Conservation (phyloP, 2,888 invertebrate species). For the Ormyrus thymus region DNA sequence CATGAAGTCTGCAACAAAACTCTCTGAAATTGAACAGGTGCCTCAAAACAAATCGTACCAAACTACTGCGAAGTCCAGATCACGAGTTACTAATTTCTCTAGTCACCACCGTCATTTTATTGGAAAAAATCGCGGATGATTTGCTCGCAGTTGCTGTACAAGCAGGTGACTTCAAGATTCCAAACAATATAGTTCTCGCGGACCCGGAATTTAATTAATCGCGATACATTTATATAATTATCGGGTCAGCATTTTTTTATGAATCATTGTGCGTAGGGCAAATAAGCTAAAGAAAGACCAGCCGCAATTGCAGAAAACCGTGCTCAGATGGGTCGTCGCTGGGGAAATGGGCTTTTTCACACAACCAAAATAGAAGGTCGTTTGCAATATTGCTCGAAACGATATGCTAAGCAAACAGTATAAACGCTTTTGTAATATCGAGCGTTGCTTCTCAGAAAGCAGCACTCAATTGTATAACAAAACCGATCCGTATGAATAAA, state of each 20-base stretch:
- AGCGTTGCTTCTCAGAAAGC: background rate
- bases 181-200: slow-evolving; percentile 11
- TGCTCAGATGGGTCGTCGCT: background rate
- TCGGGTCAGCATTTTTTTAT: slow-evolving; percentile 10
- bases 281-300: background rate
- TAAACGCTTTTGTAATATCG: background rate
- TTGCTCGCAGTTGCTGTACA: background rate
- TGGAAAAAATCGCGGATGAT: slow-evolving; percentile 1
- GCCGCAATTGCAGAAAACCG: background rate
- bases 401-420: background rate
- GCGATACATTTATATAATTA: slow-evolving; percentile 10
- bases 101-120: background rate
- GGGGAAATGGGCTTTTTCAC: background rate
- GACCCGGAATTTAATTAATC: slow-evolving; percentile 30
- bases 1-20: background rate
- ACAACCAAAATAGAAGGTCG: background rate
- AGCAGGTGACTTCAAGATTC: slow-evolving; percentile 6
- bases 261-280: background rate
- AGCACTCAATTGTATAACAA: too few relatives aligned
- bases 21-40: background rate
- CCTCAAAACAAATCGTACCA: background rate
- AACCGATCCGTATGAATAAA: too few relatives aligned
- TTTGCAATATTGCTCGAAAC: background rate
- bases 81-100: background rate
- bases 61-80: background rate